Base-by-base conservation (phyloP, 2,113 vertebrate species). In the Myrmecobius fasciatus region DNA sequence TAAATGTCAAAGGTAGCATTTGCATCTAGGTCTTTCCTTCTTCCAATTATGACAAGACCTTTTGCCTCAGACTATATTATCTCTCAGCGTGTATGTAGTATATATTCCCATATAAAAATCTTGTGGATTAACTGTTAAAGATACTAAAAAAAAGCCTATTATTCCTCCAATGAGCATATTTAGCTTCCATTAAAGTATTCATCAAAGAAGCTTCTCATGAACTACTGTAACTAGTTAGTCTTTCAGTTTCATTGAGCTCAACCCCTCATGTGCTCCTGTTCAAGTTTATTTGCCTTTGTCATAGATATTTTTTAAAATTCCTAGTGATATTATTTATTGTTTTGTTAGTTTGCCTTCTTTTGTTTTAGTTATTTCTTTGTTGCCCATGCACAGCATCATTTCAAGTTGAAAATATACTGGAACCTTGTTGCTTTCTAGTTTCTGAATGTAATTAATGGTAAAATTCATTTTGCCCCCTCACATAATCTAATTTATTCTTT, bases 341-440 rank as follows among this genome's bases (percentile, higher is more conserved):
- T 91, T 94, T 53, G 91, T 52, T 83, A 8, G 43, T 91, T 95
- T 22, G 36, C 90, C 95, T 97, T 95, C 92, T 92, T 43, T 92
- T 96, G 97, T 52, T 60, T 95, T 97, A 95, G 31, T 53, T 95
- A 96, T 93, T 52, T 95, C 91, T 90, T 89, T 46, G 67, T n/a
- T 20, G 67, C 4, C 67, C 36, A 22, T 75, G 17, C 67, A 75
- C 22, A 5, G 67, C 67, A 75, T 75, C 67, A 75, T 75, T 75
- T 75, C 67, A 75, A 75, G n/a, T 43, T 83, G n/a, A 83, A 43
- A 43, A 83, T 43, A 83, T 22, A 8, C 7, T 43, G n/a, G n/a
- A 24, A 43, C 6, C 17, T 83, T 90, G 48, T 52, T 94, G 6
- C 11, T 93, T 94, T 91, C 93, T 93, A 93, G 89, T 94, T 95